These are phyloP conservation scores for Hemaris fuciformis DNA, from an alignment of 2,888 invertebrate genomes.

Conservation along the genomic window DNA sequence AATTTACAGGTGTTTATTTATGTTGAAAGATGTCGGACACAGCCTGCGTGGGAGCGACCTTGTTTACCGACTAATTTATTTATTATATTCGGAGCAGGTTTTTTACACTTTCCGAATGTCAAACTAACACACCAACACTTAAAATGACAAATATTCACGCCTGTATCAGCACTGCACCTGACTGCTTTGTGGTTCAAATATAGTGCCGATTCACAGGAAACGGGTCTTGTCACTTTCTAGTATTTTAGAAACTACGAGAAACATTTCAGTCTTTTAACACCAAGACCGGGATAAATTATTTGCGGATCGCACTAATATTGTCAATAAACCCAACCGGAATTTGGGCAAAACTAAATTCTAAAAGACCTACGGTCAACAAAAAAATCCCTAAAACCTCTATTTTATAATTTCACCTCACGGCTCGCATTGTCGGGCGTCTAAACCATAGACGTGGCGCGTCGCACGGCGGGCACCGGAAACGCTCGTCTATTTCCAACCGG, in stretches of 20 bases:
- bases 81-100: not conserved
- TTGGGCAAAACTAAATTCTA: not conserved
- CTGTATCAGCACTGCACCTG: too few species aligned
- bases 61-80: not conserved
- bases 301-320: too few species aligned
- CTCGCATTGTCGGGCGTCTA: conserved; percentile 18
- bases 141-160: too few species aligned
- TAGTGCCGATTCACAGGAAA: too few species aligned
- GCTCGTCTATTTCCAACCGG: conserved; percentile 77
- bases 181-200: too few species aligned
- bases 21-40: not conserved
- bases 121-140: not conserved
- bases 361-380: not conserved
- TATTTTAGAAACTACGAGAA: too few species aligned
- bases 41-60: not conserved
- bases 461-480: conserved; percentile 60
- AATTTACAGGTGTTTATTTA: not conserved
- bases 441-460: conserved; percentile 32
- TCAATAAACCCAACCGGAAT: too few species aligned
- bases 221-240: too few species aligned
- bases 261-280: too few species aligned
- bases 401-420: not conserved
- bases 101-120: not conserved
- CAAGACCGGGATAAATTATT: too few species aligned
- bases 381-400: not conserved